Conservation (phyloP, 1,140 invertebrate species). For the Dysdera silvatica region DNA sequence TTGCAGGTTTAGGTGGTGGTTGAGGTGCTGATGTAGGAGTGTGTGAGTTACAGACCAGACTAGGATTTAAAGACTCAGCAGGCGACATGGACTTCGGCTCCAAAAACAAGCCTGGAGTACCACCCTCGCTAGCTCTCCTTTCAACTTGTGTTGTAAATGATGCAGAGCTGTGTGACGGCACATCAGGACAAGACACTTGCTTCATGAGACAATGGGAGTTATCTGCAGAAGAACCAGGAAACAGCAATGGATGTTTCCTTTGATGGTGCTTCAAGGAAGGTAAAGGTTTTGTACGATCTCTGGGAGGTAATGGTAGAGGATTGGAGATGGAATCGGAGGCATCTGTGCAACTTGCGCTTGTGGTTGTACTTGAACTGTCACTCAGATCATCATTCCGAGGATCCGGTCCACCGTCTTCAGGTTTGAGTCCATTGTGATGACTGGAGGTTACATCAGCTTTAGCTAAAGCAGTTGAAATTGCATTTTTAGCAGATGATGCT, state of each 20-base stretch:
- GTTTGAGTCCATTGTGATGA: background rate
- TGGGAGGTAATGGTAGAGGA: slow-evolving; percentile 71
- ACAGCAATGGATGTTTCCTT: slow-evolving; percentile 77
- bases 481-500: slow-evolving; percentile 11
- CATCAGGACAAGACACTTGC: slow-evolving; percentile 32
- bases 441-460: slow-evolving; percentile 1
- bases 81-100: background rate
- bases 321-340: slow-evolving; percentile 33
- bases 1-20: slow-evolving; percentile 30
- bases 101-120: no score
- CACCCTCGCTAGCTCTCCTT: slow-evolving; percentile 14
- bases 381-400: slow-evolving; percentile 14
- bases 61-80: slow-evolving; percentile 16
- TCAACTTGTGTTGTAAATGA: background rate
- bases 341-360: slow-evolving; percentile 16
- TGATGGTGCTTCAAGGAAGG: slow-evolving; percentile 63
- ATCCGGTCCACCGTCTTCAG: background rate
- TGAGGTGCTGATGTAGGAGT: background rate
- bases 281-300: slow-evolving; percentile 62
- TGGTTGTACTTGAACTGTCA: slow-evolving; percentile 22
- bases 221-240: slow-evolving; percentile 48
- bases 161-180: slow-evolving; percentile 18
- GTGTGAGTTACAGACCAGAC: slow-evolving; percentile 16
- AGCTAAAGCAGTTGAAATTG: slow-evolving; percentile 12
- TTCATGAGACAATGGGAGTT: slow-evolving; percentile 17